Conservation (phyloP, 2,888 invertebrate species). For the Gortyna flavago region DNA sequence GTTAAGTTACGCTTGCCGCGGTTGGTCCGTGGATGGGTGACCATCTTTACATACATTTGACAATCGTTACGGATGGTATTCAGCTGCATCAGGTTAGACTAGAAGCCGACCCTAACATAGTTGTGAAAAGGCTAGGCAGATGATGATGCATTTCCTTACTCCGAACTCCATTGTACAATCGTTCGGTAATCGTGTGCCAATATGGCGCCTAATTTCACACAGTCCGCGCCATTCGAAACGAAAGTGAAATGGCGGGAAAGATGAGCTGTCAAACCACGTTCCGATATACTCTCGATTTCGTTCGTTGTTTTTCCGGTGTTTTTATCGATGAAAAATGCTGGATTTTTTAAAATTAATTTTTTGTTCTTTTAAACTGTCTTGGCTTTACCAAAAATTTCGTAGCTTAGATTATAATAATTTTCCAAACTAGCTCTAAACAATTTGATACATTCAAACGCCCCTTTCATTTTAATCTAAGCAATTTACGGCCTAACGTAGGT, state of each 20-base stretch:
- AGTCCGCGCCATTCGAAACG: constrained; percentile 70
- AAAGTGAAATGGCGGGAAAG: constrained; percentile 80
- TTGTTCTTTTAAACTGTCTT: background rate
- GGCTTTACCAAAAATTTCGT: background rate
- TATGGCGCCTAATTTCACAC: constrained; percentile 70
- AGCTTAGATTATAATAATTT: background rate
- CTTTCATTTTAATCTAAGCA: constrained; percentile 11
- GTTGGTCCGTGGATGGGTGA: background rate
- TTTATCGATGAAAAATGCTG: constrained; percentile 18
- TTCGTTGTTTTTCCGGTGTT: constrained; percentile 45
- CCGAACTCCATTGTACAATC: constrained; percentile 21
- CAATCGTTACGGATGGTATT: no score
- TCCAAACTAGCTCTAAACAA: background rate
- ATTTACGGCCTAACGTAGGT: constrained; percentile 19
- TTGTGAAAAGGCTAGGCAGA: background rate
- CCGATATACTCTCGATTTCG: constrained; percentile 74
- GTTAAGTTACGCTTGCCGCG: background rate
- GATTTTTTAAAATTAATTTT: background rate
- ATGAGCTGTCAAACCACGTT: constrained; percentile 75
- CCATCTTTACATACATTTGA: no score
- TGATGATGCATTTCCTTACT: constrained; percentile 30
- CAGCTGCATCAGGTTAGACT: no score
- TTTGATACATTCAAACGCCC: background rate
- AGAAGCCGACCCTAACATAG: background rate
- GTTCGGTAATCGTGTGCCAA: constrained; percentile 54